Evolutionary conservation across 2,113 vertebrate species (phyloP).

Genomic region (Onychostruthus taczanowskii): DNA sequence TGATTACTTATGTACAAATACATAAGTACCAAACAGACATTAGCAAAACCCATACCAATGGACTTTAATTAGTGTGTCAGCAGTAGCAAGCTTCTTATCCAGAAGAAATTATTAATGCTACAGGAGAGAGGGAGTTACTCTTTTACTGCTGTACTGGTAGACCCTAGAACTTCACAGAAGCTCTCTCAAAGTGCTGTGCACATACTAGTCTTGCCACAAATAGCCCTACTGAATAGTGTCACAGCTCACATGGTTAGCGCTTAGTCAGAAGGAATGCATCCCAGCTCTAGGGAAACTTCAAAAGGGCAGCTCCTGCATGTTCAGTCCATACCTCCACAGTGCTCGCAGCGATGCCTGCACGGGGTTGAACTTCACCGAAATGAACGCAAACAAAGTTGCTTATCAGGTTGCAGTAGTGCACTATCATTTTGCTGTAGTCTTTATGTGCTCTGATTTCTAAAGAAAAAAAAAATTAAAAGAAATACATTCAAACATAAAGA

Average conservation of each 20-base stretch:
- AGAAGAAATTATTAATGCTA: not conserved
- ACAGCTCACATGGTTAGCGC: not conserved
- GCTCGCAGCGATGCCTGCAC: rapidly evolving
- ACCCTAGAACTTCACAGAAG: not conserved
- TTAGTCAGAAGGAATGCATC: not conserved
- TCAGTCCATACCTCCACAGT: not conserved
- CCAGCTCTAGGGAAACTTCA: not conserved
- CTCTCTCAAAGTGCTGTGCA: not conserved
- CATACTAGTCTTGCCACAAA: not conserved
- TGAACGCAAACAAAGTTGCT: not conserved
- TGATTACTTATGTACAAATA: not conserved
- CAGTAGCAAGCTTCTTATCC: not conserved
- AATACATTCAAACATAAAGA: not conserved
- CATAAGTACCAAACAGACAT: not conserved
- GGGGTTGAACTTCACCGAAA: not conserved
- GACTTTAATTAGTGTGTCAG: not conserved
- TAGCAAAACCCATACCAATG: not conserved
- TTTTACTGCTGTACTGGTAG: not conserved
- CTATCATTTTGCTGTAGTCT: not conserved
- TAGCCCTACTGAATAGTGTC: not conserved
- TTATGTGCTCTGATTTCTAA: not conserved
- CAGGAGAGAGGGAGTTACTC: not conserved
- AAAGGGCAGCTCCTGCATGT: not conserved
- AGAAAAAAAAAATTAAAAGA: not conserved
- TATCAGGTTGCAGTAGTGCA: not conserved